These are phyloP conservation scores for Orchestia grillus DNA, from an alignment of 1,140 invertebrate genomes.

Conservation along the genomic window DNA sequence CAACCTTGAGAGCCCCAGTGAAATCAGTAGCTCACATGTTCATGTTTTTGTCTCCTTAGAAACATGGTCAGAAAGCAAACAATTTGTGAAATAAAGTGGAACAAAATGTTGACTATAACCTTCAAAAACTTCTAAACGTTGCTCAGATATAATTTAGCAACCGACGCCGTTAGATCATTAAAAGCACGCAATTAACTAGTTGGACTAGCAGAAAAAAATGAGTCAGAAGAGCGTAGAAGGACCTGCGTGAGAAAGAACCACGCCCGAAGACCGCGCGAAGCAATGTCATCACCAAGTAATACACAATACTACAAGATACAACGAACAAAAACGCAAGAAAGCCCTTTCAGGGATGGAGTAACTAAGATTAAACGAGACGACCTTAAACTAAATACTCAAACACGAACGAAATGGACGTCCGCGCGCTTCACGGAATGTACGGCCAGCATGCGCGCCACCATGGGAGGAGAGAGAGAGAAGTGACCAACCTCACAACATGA, in stretches of 20 bases:
- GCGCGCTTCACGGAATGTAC: neutral
- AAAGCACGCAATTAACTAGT: neutral
- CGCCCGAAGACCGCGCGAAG: neutral
- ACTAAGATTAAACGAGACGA: neutral
- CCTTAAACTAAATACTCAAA: neutral
- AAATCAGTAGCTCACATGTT: neutral
- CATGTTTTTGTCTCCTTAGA: neutral
- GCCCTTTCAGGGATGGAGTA: neutral
- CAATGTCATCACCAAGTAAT: conserved; percentile 1
- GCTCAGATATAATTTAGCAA: neutral
- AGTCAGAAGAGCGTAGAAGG: neutral
- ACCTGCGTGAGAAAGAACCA: neutral
- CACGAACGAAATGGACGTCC: neutral
- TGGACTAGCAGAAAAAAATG: neutral
- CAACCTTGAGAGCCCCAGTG: neutral
- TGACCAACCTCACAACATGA: neutral
- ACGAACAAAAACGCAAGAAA: neutral
- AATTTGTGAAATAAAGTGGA: neutral
- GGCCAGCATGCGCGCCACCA: neutral
- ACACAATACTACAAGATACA: neutral
- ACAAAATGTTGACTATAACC: neutral
- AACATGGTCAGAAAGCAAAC: neutral
- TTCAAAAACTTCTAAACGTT: neutral
- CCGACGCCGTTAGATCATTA: neutral
- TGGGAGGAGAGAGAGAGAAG: neutral